Percentiles rank a stretch among this genome's conserved stretches.
Evolutionary conservation across 2,113 vertebrate species (phyloP).

Genomic region (Brienomyrus longianalis): DNA sequence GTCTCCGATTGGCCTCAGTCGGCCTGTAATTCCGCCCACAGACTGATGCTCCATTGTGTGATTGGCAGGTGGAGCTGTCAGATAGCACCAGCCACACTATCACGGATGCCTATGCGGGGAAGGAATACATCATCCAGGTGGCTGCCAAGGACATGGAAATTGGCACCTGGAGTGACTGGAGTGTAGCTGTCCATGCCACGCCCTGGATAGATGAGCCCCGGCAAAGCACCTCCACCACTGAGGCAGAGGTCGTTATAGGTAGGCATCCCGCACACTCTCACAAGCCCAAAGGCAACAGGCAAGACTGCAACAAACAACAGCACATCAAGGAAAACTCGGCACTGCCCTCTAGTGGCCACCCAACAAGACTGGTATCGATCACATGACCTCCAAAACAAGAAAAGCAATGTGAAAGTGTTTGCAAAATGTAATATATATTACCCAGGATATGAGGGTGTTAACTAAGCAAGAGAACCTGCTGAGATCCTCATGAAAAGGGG

Average conservation of each 20-base stretch:
- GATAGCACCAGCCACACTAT: conserved; percentile 89
- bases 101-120: conserved; percentile 85
- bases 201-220: conserved; percentile 88
- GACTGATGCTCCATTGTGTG: background rate
- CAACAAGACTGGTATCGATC: too few relatives aligned
- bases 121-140: conserved; percentile 97
- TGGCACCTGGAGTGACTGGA: conserved; percentile 97
- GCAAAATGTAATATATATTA: background rate
- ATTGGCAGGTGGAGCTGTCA: conserved; percentile 79
- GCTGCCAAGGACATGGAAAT: conserved; percentile 95
- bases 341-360: conserved; percentile 38
- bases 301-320: background rate
- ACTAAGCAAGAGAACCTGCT: background rate
- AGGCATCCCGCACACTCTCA: background rate
- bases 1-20: background rate
- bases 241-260: conserved; percentile 58
- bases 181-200: conserved; percentile 84
- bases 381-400: background rate
- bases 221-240: conserved; percentile 66
- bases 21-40: background rate
- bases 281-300: background rate
- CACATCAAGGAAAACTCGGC: background rate
- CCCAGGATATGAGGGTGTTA: background rate
- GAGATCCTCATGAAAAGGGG: background rate
- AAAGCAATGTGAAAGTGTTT: background rate